A percentile compares a stretch with the other conserved stretches of the same genome.
Evolutionary conservation across 1,140 invertebrate genomes (phyloP).

Genomic region (Hydropsyche tenuis): DNA sequence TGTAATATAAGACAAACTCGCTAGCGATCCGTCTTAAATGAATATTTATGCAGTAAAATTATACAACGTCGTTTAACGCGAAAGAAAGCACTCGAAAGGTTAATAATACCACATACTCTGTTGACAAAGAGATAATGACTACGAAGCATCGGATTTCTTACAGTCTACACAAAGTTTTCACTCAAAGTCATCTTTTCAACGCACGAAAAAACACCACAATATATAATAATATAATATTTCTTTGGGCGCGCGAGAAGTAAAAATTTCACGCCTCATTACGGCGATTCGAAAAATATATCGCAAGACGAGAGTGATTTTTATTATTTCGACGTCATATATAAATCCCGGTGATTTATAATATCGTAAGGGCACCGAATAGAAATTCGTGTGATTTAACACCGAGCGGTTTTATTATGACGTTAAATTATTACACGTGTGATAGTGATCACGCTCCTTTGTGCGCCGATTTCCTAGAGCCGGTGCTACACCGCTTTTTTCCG

Average conservation of each 20-base stretch:
- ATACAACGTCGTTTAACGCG: constrained; percentile 18
- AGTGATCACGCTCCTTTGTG: constrained; percentile 18
- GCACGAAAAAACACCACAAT: too few species aligned
- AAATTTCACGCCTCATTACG: background rate
- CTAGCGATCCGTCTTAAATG: constrained; percentile 5
- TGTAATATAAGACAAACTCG: constrained; percentile 16
- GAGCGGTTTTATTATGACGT: constrained; percentile 22
- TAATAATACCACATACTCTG: background rate
- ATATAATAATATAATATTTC: too few species aligned
- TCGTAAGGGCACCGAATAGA: constrained; percentile 1
- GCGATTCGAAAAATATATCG: constrained; percentile 1
- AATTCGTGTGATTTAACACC: constrained; percentile 22
- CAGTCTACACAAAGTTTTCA: background rate
- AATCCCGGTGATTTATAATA: constrained; percentile 14
- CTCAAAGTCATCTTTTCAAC: background rate
- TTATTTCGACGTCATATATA: constrained; percentile 18
- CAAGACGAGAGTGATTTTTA: constrained; percentile 3
- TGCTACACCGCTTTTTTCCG: too few species aligned
- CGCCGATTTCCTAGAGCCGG: too few species aligned
- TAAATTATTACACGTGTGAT: constrained; percentile 29
- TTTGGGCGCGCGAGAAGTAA: too few species aligned
- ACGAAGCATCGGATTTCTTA: background rate
- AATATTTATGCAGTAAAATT: constrained; percentile 28
- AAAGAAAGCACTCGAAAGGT: constrained; percentile 22
- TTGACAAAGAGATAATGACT: background rate